Conservation (phyloP, 2,797 vertebrate species). For the Florisuga fusca region DNA sequence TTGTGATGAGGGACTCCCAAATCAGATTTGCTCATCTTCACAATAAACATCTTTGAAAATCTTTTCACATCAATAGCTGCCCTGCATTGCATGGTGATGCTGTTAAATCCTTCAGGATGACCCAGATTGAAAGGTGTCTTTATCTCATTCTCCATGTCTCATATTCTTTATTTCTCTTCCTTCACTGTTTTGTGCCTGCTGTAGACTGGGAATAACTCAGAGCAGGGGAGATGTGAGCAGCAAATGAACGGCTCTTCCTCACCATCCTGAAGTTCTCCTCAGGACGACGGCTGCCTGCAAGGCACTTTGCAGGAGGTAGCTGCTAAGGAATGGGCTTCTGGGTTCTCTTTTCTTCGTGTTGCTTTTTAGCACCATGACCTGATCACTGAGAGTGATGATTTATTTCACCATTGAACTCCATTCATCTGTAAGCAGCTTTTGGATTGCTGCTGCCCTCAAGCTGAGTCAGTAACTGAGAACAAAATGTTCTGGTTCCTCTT, state of each 20-base stretch:
- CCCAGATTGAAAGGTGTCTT: background rate
- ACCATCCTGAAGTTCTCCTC: background rate
- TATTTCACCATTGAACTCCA: background rate
- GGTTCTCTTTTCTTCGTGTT: background rate
- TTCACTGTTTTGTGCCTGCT: background rate
- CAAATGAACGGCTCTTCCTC: background rate
- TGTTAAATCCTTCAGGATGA: background rate
- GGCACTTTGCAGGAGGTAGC: rapidly evolving
- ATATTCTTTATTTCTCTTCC: background rate
- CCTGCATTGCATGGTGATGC: background rate
- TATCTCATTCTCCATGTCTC: background rate
- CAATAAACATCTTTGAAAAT: background rate
- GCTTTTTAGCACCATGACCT: background rate
- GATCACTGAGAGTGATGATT: background rate
- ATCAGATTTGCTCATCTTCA: background rate
- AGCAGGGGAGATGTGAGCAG: background rate
- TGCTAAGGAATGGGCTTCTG: background rate
- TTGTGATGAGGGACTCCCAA: background rate
- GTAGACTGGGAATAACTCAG: background rate
- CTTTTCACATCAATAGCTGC: background rate
- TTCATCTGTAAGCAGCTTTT: background rate
- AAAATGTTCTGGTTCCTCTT: background rate
- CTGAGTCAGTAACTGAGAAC: conserved; percentile 10
- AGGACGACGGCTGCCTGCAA: background rate
- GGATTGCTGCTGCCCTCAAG: background rate